Base-by-base conservation (phyloP, 2,888 invertebrate species). In the Pocota personata region DNA sequence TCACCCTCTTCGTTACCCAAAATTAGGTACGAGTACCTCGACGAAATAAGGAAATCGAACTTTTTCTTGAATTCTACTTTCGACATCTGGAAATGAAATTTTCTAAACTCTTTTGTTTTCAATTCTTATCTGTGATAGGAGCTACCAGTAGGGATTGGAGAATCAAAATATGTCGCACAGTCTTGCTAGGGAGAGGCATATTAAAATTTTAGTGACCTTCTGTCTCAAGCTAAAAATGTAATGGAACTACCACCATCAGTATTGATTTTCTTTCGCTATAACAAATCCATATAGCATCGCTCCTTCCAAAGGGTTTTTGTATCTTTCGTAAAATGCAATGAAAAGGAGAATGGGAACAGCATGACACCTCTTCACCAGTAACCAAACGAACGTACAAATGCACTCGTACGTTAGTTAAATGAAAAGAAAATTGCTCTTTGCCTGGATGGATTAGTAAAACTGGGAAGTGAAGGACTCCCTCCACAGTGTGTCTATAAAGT, bases 351-450 rank as follows among this genome's bases (percentile, higher is more conserved):
- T 37, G 12, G 12, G 24, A 60, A 35, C 16, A 60, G 21, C 35
- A 58, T 2, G 16, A 19, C 48, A 72, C 50, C 37, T 19, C 27
- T 60, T 73, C 50, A 62, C 60, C 72, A 73, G 60, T 73, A 50
- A 50, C 60, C 16, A 50, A 50, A 60, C 50, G 37, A 60, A 50
- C 40, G 4, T 24, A 24, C 24, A 24, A 3, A 24, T 24, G 24
- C 24, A 24, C 24, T 24, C 4, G 60, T 50, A 14, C 19, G 37
- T 12, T 37, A 40, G 35, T 50, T 60, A 60, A 73, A 62, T 73
- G 37, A 73, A 72, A 58, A 35, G 57, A 58, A 60, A 60, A 60
- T 73, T 73, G 72, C 21, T 52, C 48, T 73, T 40, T 62, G 60
- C 37, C 19, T 27, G 60, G 60, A 60, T 60, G 50, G 21, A n/a